Conservation (phyloP, 2,888 invertebrate genomes). For the Zaprionus obscuricornis region DNA sequence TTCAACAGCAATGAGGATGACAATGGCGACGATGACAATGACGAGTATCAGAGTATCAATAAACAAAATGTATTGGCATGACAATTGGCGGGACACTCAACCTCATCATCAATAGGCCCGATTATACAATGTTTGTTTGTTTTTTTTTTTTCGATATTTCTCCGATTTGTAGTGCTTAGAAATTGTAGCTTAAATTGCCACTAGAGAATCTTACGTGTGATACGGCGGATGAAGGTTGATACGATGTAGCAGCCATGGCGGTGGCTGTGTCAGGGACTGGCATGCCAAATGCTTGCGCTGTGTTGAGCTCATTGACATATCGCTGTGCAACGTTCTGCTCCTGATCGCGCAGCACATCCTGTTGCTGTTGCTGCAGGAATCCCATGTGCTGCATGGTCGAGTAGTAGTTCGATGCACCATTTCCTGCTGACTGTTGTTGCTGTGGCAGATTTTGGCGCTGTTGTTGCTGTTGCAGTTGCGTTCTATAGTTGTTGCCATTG, state of each 20-base stretch:
- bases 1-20: no score
- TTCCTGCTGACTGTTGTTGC: slow-evolving; percentile 8
- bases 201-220: slow-evolving; percentile 84
- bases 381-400: slow-evolving; percentile 80
- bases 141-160: background rate
- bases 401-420: slow-evolving; percentile 68
- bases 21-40: no score
- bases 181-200: slow-evolving; percentile 81
- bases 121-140: no score
- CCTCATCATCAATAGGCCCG: background rate
- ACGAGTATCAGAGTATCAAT: no score
- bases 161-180: slow-evolving; percentile 42
- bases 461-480: slow-evolving; percentile 34
- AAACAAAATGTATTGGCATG: no score
- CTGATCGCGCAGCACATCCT: slow-evolving; percentile 63
- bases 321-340: slow-evolving; percentile 66
- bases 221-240: slow-evolving; percentile 84
- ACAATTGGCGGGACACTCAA: no score
- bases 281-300: slow-evolving; percentile 57
- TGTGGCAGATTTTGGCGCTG: slow-evolving; percentile 23
- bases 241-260: slow-evolving; percentile 71
- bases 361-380: slow-evolving; percentile 78
- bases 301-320: slow-evolving; percentile 54
- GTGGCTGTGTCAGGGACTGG: slow-evolving; percentile 61
- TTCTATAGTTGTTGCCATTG: slow-evolving; percentile 44